Evolutionary conservation across 2,888 invertebrate genomes (phyloP), one percentile per base, ranked within the genome.

Genomic region (Papilio elwesi): DNA sequence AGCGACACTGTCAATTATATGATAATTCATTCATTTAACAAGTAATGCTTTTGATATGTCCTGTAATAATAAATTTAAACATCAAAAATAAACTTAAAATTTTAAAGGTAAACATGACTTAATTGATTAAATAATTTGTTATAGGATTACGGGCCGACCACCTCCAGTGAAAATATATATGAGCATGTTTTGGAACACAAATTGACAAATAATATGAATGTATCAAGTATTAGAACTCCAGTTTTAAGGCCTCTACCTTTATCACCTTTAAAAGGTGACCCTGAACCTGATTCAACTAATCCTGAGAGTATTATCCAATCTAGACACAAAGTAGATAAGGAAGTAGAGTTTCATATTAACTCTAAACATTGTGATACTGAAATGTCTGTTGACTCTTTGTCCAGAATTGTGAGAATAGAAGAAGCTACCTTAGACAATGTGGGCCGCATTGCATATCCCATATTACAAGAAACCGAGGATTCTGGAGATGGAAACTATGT

Each of bases 111-210:
- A 57, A 74, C 48, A 51, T 53, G 36, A 15, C 43, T 75, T 53
- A 70, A 74, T 69, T 74, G 78, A 73, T 75, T 43, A 26, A 53
- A 57, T 51, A 11, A 15, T 78, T 90, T 91, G 86, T 93, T 93
- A 77, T 83, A 94, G 94, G 89, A 90, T 91, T 92, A 92, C 89
- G 92, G 94, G 93, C 91, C 93, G 93, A 83, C 93, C 93, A 87
- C 93, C 94, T 85, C 93, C 93, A 91, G 87, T 92, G 92, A 93
- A 89, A 90, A 88, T 86, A 88, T 90, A 75, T 91, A 87, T 87
- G 89, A 89, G 78, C 88, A 89, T 86, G 87, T 90, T 80, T 87
- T 91, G 90, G 94, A 92, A 83, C 89, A 90, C 82, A 90, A 92
- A 92, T 81, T 93, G 92, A 88, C 87, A 82, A 89, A 90, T 80